A percentile compares a stretch with the other conserved stretches of the same genome.
phyloP scores from a whole-genome alignment of 2,797 vertebrate species.

The Gadopsis bispinosus region DNA sequence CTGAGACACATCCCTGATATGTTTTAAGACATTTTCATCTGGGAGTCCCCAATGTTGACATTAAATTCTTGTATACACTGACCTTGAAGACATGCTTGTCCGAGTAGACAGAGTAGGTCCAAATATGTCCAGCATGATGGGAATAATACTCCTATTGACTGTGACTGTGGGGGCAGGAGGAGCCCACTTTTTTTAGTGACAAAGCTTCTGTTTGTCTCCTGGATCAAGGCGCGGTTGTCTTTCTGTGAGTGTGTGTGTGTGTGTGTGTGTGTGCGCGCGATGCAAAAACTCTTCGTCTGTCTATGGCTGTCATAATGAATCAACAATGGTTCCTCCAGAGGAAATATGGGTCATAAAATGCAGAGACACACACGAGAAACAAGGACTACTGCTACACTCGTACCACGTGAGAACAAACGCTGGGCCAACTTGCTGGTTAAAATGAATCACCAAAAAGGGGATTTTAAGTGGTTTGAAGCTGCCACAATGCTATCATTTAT shows the following conservation, averaged over 20 bases:
- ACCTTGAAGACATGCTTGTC: conserved; percentile 46
- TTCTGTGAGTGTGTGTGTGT: conserved; percentile 21
- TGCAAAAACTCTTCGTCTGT: conserved; percentile 19
- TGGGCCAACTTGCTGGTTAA: neutral
- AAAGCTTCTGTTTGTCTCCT: conserved; percentile 67
- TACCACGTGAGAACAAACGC: neutral
- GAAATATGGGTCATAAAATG: conserved; percentile 38
- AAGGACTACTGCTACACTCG: neutral
- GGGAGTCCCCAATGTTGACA: neutral
- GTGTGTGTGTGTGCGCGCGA: conserved; percentile 26
- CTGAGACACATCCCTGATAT: neutral
- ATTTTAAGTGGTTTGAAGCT: conserved; percentile 11
- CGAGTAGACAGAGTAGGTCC: conserved; percentile 48
- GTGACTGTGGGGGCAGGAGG: conserved; percentile 59
- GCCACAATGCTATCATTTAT: neutral
- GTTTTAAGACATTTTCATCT: neutral
- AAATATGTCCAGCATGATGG: conserved; percentile 61
- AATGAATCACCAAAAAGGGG: neutral
- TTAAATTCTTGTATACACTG: conserved; percentile 1
- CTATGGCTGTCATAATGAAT: conserved; percentile 42
- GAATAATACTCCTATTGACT: conserved; percentile 65
- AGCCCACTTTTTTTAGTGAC: conserved; percentile 59
- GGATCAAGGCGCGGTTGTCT: conserved; percentile 47
- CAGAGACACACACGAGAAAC: conserved; percentile 7
- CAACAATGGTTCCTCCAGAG: conserved; percentile 20